Evolutionary conservation across 2,113 vertebrate species (phyloP).

Genomic region (Vombatus ursinus): DNA sequence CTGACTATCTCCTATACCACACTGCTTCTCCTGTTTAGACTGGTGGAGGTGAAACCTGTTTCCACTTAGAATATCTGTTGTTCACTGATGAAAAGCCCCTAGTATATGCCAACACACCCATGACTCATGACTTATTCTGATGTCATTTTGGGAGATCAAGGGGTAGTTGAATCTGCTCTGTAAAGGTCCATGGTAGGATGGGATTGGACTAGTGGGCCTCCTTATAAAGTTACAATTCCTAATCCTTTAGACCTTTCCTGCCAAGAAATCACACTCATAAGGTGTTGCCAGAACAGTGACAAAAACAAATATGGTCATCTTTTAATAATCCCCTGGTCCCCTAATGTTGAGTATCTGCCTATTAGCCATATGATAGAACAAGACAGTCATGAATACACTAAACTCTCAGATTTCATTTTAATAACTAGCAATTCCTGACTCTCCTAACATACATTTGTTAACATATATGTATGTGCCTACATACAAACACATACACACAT

Average conservation of each 20-base stretch:
- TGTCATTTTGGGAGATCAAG: background rate
- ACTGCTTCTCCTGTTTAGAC: background rate
- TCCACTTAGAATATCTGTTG: background rate
- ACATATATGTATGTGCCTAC: background rate
- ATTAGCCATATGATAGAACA: background rate
- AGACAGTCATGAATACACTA: background rate
- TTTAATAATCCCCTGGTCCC: constrained; percentile 12
- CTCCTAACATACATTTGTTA: background rate
- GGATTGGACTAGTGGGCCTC: background rate
- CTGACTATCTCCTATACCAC: background rate
- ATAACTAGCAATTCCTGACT: background rate
- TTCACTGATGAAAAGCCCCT: background rate
- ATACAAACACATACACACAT: background rate
- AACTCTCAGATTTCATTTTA: background rate
- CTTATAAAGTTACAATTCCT: background rate
- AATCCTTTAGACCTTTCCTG: background rate
- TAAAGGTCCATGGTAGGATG: background rate
- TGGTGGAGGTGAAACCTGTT: background rate
- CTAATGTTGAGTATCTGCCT: background rate
- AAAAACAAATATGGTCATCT: background rate
- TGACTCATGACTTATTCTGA: background rate
- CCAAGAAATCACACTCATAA: background rate
- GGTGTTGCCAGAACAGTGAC: background rate
- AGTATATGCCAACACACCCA: background rate
- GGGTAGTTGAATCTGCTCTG: background rate